Percentiles rank a stretch among this genome's conserved stretches.
Evolutionary conservation across 2,113 vertebrate genomes (phyloP).

Genomic region (Mustela lutreola): DNA sequence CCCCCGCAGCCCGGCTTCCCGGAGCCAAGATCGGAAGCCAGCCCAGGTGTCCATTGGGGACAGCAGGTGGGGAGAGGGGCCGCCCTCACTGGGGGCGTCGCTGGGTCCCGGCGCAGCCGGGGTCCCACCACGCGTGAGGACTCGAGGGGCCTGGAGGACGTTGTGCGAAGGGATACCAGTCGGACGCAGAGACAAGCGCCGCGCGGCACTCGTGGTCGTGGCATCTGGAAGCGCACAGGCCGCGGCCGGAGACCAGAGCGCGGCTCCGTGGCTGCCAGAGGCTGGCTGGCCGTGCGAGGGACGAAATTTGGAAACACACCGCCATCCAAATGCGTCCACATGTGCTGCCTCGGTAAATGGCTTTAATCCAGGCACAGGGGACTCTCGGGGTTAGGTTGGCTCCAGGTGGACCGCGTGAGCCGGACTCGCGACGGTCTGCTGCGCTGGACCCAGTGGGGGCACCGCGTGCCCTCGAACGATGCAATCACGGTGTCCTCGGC

Average conservation of each 20-base stretch:
- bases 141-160: not conserved
- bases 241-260: not conserved
- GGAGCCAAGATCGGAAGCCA: accelerated
- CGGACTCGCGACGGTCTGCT: too few relatives aligned
- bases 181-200: not conserved
- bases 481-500: not conserved
- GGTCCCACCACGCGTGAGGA: accelerated
- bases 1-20: accelerated
- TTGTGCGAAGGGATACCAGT: accelerated
- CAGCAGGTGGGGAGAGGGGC: not conserved
- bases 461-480: accelerated
- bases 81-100: accelerated
- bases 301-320: not conserved
- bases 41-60: not conserved
- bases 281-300: not conserved
- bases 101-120: not conserved
- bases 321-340: not conserved
- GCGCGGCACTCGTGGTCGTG: not conserved
- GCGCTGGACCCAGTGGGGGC: accelerated
- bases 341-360: accelerated
- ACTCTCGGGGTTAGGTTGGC: accelerated
- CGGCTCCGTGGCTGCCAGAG: accelerated
- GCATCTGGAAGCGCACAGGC: not conserved
- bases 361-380: not conserved
- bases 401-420: not conserved